Evolutionary conservation across 1,140 invertebrate species (phyloP).

Genomic region (Armadillidium nasatum): DNA sequence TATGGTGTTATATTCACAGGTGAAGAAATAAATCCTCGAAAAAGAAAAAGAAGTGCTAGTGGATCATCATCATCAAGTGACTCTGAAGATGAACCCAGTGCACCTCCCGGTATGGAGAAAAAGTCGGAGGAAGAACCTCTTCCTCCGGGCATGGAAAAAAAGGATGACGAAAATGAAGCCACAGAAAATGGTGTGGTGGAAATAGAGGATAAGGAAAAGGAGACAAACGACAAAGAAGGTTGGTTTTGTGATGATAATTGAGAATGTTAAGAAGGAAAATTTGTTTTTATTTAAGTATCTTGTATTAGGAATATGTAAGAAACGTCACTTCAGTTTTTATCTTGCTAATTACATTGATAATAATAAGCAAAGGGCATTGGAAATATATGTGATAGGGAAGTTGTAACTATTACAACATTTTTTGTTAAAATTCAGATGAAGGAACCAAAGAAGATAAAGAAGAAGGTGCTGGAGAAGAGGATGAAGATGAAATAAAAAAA

Average conservation of each 20-base stretch:
- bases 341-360: too few relatives aligned
- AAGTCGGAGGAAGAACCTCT: slow-evolving; percentile 47
- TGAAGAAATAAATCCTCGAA: slow-evolving; percentile 4
- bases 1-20: neutral
- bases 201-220: slow-evolving; percentile 45
- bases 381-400: too few relatives aligned
- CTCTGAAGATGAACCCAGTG: slow-evolving; percentile 49
- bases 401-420: too few relatives aligned
- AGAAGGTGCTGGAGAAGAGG: slow-evolving; percentile 50
- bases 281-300: too few relatives aligned
- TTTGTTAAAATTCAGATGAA: too few relatives aligned
- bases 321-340: too few relatives aligned
- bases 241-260: neutral
- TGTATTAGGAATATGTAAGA: too few relatives aligned
- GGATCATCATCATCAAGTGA: slow-evolving; percentile 34
- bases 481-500: slow-evolving; percentile 43
- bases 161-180: slow-evolving; percentile 40
- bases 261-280: too few relatives aligned
- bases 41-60: slow-evolving; percentile 18
- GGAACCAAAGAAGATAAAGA: slow-evolving; percentile 44
- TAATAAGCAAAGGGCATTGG: too few relatives aligned
- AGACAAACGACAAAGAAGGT: slow-evolving; percentile 40
- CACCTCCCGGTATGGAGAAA: slow-evolving; percentile 47
- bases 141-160: slow-evolving; percentile 47
- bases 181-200: slow-evolving; percentile 42